Evolutionary conservation across 2,888 invertebrate species (phyloP).

Genomic region (Hipparchia sbordonii): DNA sequence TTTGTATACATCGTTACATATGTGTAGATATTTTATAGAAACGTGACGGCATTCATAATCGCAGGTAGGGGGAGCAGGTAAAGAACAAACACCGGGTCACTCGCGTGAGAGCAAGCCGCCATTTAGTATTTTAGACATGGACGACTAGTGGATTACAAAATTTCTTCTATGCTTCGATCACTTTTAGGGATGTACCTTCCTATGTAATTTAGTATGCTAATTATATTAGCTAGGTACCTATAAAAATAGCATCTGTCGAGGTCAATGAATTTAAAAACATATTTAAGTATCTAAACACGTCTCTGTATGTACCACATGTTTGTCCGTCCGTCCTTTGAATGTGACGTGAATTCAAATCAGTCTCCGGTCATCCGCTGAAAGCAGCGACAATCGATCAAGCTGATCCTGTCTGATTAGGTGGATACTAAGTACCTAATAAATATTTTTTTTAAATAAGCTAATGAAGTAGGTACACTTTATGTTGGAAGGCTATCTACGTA

Average conservation of each 20-base stretch:
- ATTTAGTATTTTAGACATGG: not conserved
- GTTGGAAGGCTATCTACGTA: too few relatives aligned
- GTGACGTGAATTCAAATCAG: slow-evolving; percentile 11
- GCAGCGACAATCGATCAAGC: slow-evolving; percentile 3
- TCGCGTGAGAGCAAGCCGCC: not conserved
- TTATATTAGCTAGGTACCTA: not conserved
- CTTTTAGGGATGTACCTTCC: too few relatives aligned
- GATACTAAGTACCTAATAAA: too few relatives aligned
- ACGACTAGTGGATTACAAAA: not conserved
- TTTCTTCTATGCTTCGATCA: too few relatives aligned
- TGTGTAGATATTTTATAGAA: slow-evolving; percentile 8
- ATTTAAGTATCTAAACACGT: slow-evolving; percentile 7
- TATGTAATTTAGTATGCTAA: not conserved
- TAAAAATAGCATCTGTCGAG: not conserved
- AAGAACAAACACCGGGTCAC: not conserved
- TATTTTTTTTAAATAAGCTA: too few relatives aligned
- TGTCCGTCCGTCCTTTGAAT: slow-evolving; percentile 2
- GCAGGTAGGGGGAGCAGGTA: slow-evolving; percentile 29
- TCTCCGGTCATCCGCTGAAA: not conserved
- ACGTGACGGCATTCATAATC: slow-evolving; percentile 32
- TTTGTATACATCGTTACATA: not conserved
- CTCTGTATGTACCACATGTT: not conserved
- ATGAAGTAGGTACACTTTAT: too few relatives aligned
- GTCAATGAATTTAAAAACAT: slow-evolving; percentile 4
- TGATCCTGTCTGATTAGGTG: not conserved